Evolutionary conservation across 1,140 invertebrate species (phyloP), one percentile per base, ranked within the genome.

Genomic region (Meteorus sp.): DNA sequence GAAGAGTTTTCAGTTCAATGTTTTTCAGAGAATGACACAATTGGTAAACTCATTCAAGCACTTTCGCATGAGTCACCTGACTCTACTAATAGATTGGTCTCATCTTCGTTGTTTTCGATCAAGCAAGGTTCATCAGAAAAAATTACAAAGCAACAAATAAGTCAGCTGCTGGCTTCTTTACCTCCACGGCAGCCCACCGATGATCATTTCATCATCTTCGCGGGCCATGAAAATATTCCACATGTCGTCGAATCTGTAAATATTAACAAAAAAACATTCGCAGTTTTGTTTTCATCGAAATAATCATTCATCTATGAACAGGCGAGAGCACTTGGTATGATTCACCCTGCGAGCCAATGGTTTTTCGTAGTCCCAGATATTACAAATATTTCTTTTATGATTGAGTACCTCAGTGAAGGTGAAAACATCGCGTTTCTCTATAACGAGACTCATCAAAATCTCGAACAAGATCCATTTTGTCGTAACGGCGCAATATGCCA

Each of bases 351-450:
- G 48, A 89, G 85, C 51, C 90, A 93, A 68, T 94, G 90, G 90
- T 70, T 93, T 8, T 92, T 89, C 66, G 76, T 93, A 39, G 78
- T 92, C n/a, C 82, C 87, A 0, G 86, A 91, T 44, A 84, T 82
- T 0, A 78, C 51, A 57, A 78, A 77, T 47, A 69, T 87, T 25
- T 76, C 81, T 0, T 72, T 73, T 13, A 77, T 89, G 33, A 75
- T 83, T 20, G 79, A 84, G 37, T 76, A 85, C 2, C 70, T 92
- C 19, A 78, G 79, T 2, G 91, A 93, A 74, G 92, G 92, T 1
- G 89, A 91, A 65, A 93, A 94, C 72, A 72, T 93, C n/a, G 89
- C 90, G 11, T 90, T 91, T 66, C 78, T 91, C 23, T 87, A 88
- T 61, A 94, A 94, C 71, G 74, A 79, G 4, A 89, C 90, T 0